A percentile compares a stretch with the other conserved stretches of the same genome.
These are phyloP conservation scores for Bryconaethiops microstoma DNA, from an alignment of 2,797 vertebrate species.

Conservation along the genomic window DNA sequence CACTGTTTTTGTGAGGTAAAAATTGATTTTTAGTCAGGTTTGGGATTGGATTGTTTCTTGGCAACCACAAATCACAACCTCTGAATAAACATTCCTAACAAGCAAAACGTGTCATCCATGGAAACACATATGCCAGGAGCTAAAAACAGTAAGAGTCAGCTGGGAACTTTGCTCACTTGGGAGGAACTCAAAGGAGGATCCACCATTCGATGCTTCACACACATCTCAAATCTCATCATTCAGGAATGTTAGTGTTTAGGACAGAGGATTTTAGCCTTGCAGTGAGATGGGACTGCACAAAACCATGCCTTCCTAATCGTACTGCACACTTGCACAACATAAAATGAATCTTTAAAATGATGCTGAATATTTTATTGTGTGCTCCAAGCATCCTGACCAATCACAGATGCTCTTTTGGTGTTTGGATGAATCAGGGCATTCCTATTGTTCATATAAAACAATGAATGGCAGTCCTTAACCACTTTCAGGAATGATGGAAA, in stretches of 20 bases:
- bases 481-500: too few species aligned
- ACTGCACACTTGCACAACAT: neutral
- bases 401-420: too few species aligned
- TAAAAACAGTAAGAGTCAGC: slow-evolving; percentile 38
- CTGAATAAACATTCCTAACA: slow-evolving; percentile 50
- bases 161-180: slow-evolving; percentile 31
- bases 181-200: slow-evolving; percentile 34
- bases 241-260: slow-evolving; percentile 37
- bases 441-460: too few species aligned
- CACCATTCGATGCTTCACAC: slow-evolving; percentile 22
- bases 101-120: slow-evolving; percentile 44
- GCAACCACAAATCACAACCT: slow-evolving; percentile 51
- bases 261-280: slow-evolving; percentile 40
- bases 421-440: too few species aligned
- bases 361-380: neutral
- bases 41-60: slow-evolving; percentile 44
- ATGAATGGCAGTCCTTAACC: too few species aligned
- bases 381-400: too few species aligned
- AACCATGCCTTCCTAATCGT: too few species aligned
- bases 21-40: slow-evolving; percentile 16
- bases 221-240: slow-evolving; percentile 36
- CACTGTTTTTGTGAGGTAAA: neutral
- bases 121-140: slow-evolving; percentile 43
- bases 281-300: neutral
- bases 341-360: neutral